These are phyloP conservation scores for Mylabris phalerata DNA, from an alignment of 1,140 invertebrate species.

Conservation along the genomic window DNA sequence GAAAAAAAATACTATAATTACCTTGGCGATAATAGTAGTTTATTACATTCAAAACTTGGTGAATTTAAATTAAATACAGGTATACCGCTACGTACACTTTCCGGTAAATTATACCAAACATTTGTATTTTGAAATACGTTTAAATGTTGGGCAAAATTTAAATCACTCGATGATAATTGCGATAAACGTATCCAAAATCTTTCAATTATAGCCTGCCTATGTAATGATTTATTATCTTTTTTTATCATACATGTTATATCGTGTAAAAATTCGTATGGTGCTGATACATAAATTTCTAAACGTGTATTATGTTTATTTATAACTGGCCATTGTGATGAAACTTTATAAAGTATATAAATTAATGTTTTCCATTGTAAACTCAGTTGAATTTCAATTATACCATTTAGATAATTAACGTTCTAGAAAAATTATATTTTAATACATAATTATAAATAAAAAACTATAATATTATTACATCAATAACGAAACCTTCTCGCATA, in stretches of 20 bases:
- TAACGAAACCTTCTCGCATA: slow-evolving; percentile 71
- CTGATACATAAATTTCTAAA: slow-evolving; percentile 54
- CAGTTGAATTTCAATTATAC: slow-evolving; percentile 58
- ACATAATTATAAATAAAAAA: slow-evolving; percentile 3
- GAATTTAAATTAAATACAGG: slow-evolving; percentile 63
- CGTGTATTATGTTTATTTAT: slow-evolving; percentile 44
- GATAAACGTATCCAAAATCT: slow-evolving; percentile 62
- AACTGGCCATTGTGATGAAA: slow-evolving; percentile 55
- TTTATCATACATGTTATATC: slow-evolving; percentile 68
- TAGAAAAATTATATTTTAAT: slow-evolving; percentile 34
- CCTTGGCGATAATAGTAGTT: slow-evolving; percentile 29
- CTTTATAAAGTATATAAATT: slow-evolving; percentile 64
- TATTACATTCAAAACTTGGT: slow-evolving; percentile 43
- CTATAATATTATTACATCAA: slow-evolving; percentile 49
- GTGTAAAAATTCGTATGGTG: slow-evolving; percentile 73
- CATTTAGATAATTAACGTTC: slow-evolving; percentile 50
- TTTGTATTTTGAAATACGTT: slow-evolving; percentile 61
- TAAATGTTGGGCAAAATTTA: slow-evolving; percentile 59
- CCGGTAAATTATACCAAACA: slow-evolving; percentile 63
- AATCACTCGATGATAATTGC: slow-evolving; percentile 61
- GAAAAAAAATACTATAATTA: slow-evolving; percentile 10
- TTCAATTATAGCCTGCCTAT: slow-evolving; percentile 61
- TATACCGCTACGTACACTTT: slow-evolving; percentile 66
- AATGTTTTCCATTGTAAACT: slow-evolving; percentile 69
- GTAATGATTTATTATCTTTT: slow-evolving; percentile 61